Percentiles rank a stretch among this genome's conserved stretches.
These are phyloP conservation scores for Scaptomyza flava DNA, from an alignment of 2,888 invertebrate genomes.

Conservation along the genomic window DNA sequence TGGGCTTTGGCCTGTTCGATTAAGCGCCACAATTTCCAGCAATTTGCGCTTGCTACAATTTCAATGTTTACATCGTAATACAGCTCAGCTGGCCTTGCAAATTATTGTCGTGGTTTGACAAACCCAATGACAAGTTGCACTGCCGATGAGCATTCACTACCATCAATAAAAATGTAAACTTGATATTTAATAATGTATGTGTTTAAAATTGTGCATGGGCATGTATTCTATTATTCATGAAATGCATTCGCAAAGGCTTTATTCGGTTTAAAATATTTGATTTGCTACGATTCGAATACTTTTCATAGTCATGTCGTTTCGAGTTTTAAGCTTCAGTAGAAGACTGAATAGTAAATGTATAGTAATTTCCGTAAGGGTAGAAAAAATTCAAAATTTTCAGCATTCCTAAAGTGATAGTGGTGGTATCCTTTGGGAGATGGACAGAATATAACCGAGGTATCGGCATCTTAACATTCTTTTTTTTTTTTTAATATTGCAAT, in stretches of 20 bases:
- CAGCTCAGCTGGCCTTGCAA: constrained; percentile 54
- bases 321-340: no score
- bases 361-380: no score
- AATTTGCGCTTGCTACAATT: constrained; percentile 25
- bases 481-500: background rate
- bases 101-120: constrained; percentile 84
- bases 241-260: background rate
- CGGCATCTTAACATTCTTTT: no score
- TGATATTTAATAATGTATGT: constrained; percentile 7
- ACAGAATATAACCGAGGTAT: no score
- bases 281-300: background rate
- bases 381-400: no score
- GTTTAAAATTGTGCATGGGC: background rate
- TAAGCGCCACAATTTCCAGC: constrained; percentile 84
- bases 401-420: no score
- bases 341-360: no score
- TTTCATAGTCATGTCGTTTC: no score
- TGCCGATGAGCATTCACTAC: constrained; percentile 12
- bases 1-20: constrained; percentile 98
- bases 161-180: constrained; percentile 63
- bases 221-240: no score
- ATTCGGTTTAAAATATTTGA: background rate
- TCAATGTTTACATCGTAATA: constrained; percentile 49
- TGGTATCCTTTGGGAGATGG: no score
- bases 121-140: constrained; percentile 83